Evolutionary conservation across 2,888 invertebrate species (phyloP).

Genomic region (Agonopterix subpropinquella): DNA sequence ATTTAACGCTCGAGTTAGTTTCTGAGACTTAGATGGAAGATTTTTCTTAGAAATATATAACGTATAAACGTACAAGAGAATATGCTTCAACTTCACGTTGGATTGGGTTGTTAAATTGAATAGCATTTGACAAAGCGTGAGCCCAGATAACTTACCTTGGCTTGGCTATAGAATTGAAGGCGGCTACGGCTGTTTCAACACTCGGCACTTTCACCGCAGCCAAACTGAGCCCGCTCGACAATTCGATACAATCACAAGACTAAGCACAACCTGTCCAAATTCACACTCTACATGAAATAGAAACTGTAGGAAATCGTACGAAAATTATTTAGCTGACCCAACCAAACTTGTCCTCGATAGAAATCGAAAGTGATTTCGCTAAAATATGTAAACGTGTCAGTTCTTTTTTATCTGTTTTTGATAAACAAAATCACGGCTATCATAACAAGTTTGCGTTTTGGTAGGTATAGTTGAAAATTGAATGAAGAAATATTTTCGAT

Average conservation of each 20-base stretch:
- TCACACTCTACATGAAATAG: no score
- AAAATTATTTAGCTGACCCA: no score
- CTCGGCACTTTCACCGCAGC: conserved; percentile 47
- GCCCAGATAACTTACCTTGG: conserved; percentile 37
- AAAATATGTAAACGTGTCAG: no score
- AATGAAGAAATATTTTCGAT: no score
- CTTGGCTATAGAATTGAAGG: conserved; percentile 18
- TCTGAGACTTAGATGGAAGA: no score
- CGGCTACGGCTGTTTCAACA: conserved; percentile 40
- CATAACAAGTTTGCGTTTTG: no score
- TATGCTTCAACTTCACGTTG: conserved; percentile 1
- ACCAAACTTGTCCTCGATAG: no score
- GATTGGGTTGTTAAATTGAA: conserved; percentile 37
- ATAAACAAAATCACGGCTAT: no score
- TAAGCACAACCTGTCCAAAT: conserved; percentile 1
- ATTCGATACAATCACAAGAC: conserved; percentile 8
- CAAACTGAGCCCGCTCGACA: conserved; percentile 7
- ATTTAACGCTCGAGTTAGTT: no score
- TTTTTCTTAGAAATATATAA: background rate
- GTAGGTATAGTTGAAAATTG: no score
- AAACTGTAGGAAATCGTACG: no score
- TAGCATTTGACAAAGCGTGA: conserved; percentile 44
- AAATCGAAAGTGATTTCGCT: no score
- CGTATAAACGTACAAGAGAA: background rate
- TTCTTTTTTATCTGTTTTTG: background rate